Conservation (phyloP, 2,888 invertebrate genomes). For the Drosophila cyrtoloma region DNA sequence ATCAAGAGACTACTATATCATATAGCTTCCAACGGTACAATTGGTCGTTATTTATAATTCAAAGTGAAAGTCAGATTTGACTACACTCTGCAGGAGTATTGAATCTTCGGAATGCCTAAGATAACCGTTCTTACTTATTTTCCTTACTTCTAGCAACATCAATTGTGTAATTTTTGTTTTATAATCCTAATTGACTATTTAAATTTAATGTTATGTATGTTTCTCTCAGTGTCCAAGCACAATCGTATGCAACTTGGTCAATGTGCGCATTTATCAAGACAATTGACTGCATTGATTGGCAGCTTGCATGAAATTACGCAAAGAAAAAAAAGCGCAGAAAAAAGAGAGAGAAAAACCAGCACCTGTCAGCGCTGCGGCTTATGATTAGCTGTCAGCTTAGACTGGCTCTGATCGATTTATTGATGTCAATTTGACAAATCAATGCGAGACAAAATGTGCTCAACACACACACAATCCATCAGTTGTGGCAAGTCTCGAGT, state of each 20-base stretch:
- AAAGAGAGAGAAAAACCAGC: constrained; percentile 10
- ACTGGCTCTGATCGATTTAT: constrained; percentile 80
- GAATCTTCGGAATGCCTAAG: neutral
- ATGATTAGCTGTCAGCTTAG: constrained; percentile 78
- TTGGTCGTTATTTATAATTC: neutral
- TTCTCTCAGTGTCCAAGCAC: constrained; percentile 1
- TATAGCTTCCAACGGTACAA: neutral
- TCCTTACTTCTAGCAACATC: too few species aligned
- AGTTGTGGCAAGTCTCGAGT: constrained; percentile 3
- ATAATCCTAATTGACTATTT: neutral
- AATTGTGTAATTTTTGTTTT: too few species aligned
- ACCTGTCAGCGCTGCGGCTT: constrained; percentile 72
- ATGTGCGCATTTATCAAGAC: constrained; percentile 80
- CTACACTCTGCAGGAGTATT: neutral
- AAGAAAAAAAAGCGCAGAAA: constrained; percentile 15
- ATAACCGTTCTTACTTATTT: neutral
- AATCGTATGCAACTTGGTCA: constrained; percentile 62
- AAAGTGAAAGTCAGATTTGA: neutral
- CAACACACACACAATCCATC: constrained; percentile 7
- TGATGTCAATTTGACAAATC: constrained; percentile 83
- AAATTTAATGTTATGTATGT: neutral
- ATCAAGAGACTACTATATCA: neutral
- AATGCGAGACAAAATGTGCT: constrained; percentile 51
- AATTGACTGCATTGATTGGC: constrained; percentile 78
- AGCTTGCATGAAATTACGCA: constrained; percentile 77